Base-by-base conservation (phyloP, 2,797 vertebrate genomes). In the Anomalospiza imberbis region DNA sequence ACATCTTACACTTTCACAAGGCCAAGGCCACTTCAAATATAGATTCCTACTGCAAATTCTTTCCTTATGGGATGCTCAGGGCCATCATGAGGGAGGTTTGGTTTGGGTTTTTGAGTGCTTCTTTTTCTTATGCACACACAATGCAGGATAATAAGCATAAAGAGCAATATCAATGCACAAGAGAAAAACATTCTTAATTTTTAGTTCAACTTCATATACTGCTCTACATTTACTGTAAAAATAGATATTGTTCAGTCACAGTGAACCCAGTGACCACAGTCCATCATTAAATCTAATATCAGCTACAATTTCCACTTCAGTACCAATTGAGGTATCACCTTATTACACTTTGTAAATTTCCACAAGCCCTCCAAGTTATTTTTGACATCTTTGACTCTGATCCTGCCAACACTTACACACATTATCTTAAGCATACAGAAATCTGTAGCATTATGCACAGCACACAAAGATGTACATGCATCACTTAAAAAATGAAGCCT, bases 351-450 rank as follows among this genome's bases (percentile, higher is more conserved):
- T 54, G 85, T 93, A 82, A 96, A 94, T 96, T 96, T 96, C 88
- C 93, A 93, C 88, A 95, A 96, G 91, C 93, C 93, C 93, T 96
- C 38, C 53, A 95, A 96, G 95, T 95, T 96, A 95, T 93, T 96
- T 96, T 90, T 96, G 91, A 94, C 24, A 12, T 96, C 91, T 94
- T 94, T 88, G 76, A 92, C 76, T 93, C 82, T 70, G 91, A 95
- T 91, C 80, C 95, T 96, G 91, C 89, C 94, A 96, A 96, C 93
- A 82, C 85, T 94, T 93, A 77, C 70, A 81, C 44, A 81, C 67
- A 85, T 86, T 95, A 94, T 88, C 89, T 73, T 82, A 90, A 80
- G 71, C 85, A 47, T 31, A 84, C 31, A 65, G 85, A 93, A 96
- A 93, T 74, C 71, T n/a, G 53, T 32, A 82, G 74, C 48, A 76